A percentile compares a stretch with the other conserved stretches of the same genome.
Evolutionary conservation across 2,113 vertebrate species (phyloP).

Genomic region (Lampris incognitus): DNA sequence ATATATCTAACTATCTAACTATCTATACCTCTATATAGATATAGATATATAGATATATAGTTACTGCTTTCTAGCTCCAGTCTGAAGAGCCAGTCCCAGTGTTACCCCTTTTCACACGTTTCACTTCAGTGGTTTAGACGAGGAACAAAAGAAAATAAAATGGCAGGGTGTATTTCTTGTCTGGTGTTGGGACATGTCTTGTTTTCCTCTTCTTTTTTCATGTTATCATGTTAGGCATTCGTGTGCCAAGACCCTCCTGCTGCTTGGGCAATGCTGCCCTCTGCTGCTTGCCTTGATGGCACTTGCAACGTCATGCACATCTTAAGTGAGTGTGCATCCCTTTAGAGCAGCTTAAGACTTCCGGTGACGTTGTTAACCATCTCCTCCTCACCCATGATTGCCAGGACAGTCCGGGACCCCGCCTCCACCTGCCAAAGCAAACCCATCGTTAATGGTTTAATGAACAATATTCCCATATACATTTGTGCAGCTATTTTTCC

Average conservation of each 20-base stretch:
- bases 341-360: constrained; percentile 84
- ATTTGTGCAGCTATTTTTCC: no score
- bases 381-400: constrained; percentile 86
- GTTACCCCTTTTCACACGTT: constrained; percentile 36
- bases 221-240: constrained; percentile 44
- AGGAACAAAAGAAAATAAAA: constrained; percentile 66
- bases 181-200: constrained; percentile 51
- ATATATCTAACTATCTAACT: no score
- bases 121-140: constrained; percentile 47
- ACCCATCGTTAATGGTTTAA: not conserved
- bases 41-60: no score
- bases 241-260: constrained; percentile 55
- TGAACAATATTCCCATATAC: not conserved
- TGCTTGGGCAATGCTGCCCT: constrained; percentile 67
- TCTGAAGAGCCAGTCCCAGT: constrained; percentile 16
- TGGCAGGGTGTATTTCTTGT: constrained; percentile 57
- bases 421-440: constrained; percentile 79
- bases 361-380: constrained; percentile 87
- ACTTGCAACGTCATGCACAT: constrained; percentile 55
- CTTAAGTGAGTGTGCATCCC: constrained; percentile 7
- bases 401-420: constrained; percentile 85
- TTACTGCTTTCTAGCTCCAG: constrained; percentile 27
- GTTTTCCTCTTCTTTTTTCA: constrained; percentile 37
- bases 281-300: constrained; percentile 61
- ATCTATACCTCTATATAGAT: no score